phyloP scores from a whole-genome alignment of 2,113 vertebrate species.

The Corapipo altera region DNA sequence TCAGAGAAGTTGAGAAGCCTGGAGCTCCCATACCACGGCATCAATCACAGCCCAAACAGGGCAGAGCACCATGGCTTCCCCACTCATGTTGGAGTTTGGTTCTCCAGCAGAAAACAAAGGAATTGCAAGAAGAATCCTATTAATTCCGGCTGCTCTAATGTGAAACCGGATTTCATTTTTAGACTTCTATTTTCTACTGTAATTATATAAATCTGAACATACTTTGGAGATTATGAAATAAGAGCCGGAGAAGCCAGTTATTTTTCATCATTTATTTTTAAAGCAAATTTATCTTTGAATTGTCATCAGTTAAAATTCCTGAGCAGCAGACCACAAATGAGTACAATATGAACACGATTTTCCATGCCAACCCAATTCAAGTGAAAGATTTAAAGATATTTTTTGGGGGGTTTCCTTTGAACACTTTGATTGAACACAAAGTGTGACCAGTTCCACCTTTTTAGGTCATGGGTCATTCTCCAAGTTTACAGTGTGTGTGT shows the following conservation, averaged over 20 bases:
- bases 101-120: background rate
- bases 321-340: conserved; percentile 63
- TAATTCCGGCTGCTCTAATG: background rate
- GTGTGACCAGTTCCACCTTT: background rate
- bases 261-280: conserved; percentile 70
- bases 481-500: background rate
- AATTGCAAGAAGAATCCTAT: background rate
- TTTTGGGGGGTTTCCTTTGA: background rate
- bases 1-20: background rate
- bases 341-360: conserved; percentile 63
- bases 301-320: conserved; percentile 66
- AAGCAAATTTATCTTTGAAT: conserved; percentile 69
- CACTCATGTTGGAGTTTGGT: background rate
- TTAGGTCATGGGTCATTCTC: background rate
- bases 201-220: conserved; percentile 63
- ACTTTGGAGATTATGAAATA: conserved; percentile 51
- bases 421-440: background rate
- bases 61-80: background rate
- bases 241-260: conserved; percentile 43
- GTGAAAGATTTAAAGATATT: conserved; percentile 19
- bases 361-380: conserved; percentile 17
- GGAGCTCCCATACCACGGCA: background rate
- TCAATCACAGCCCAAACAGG: fast-evolving
- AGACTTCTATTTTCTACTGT: conserved; percentile 60
- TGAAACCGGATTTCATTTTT: conserved; percentile 20